Evolutionary conservation across 2,113 vertebrate genomes (phyloP), one percentile per base, ranked within the genome.

Genomic region (Mixornis gularis): DNA sequence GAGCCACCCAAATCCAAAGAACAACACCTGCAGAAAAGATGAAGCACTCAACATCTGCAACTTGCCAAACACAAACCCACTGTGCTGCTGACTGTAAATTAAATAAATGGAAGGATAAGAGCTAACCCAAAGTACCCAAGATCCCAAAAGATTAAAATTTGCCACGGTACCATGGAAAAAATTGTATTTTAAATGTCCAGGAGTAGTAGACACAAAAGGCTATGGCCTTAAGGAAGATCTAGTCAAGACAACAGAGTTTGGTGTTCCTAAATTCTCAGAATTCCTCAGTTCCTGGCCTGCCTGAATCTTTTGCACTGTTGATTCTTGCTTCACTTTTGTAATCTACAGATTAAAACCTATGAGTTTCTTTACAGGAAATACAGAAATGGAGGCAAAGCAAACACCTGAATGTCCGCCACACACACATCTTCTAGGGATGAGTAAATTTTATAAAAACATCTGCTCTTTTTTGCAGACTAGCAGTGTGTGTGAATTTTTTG

Each of bases 1-100:
- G 19, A 99, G 97, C 99, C 99, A 99, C 13, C 99, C 99, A 86
- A 99, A 99, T 51, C 99, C 99, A 96, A 99, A 99, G 97, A 99
- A 99, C 66, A 99, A 95, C 91, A 99, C 98, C 99, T 99, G 97
- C 21, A 91, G 41, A 81, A 91, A 43, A 96, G 58, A 86, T 27
- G 8, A 91, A 77, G 11, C 18, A 68, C 19, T 46, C 49, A 30
- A 58, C 5, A 73, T 25, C 8, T 53, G 34, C 27, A 82, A 34
- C 29, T 7, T 69, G 66, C 53, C 88, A 69, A 81, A 71, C 34
- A 64, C 17, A 55, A 69, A 78, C 41, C 53, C 36, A 22, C 63
- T 26, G 62, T 15, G 11, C 25, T 49, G 43, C 38, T 52, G 53
- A 48, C 5, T n/a, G 3, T 1, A 56, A 13, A 44, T 27, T 11